phyloP scores from a whole-genome alignment of 2,113 vertebrate species.

The Arizona elegans region DNA sequence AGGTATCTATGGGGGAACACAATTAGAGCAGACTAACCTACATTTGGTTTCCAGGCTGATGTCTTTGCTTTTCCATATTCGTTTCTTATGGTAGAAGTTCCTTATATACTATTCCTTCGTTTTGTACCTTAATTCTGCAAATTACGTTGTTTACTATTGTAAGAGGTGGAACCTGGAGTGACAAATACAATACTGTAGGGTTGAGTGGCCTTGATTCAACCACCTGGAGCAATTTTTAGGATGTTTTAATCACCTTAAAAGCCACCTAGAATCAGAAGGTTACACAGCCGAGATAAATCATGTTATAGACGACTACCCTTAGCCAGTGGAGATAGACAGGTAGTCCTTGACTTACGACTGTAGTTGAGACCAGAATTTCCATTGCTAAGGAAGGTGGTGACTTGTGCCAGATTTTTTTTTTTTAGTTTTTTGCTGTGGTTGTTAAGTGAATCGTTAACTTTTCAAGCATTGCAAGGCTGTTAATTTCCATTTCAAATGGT shows the following conservation, averaged over 20 bases:
- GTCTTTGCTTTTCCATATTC: too few species aligned
- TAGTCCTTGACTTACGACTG: neutral
- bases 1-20: too few species aligned
- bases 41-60: too few species aligned
- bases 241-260: neutral
- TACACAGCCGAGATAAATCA: neutral
- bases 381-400: neutral
- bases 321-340: neutral
- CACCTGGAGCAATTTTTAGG: neutral
- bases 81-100: too few species aligned
- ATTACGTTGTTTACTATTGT: neutral
- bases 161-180: neutral
- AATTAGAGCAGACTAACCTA: too few species aligned
- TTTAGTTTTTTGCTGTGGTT: neutral
- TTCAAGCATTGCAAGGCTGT: neutral
- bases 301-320: neutral
- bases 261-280: neutral
- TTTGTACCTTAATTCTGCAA: neutral
- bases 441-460: neutral
- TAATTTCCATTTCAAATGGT: neutral
- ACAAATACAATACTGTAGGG: neutral
- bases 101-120: neutral
- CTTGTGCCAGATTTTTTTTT: neutral
- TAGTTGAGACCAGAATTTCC: neutral
- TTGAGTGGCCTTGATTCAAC: neutral